Percentiles rank a stretch among this genome's conserved stretches.
phyloP scores from a whole-genome alignment of 1,140 invertebrate genomes.

The Drosophila parvula region DNA sequence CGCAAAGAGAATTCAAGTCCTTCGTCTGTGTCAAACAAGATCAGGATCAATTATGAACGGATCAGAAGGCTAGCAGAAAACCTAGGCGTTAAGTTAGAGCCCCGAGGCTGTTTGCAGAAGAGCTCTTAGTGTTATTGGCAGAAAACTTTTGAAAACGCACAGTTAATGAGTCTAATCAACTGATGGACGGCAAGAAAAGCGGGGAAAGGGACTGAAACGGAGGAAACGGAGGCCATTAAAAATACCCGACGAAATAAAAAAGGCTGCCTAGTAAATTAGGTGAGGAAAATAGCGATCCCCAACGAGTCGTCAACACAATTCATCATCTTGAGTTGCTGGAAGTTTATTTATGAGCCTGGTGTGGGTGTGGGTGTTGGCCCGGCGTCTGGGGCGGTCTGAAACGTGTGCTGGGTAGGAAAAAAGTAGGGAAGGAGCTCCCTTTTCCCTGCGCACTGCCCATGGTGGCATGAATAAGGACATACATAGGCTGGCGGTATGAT shows the following conservation, averaged over 20 bases:
- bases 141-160: constrained; percentile 34
- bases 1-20: constrained; percentile 48
- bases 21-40: constrained; percentile 9
- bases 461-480: not conserved
- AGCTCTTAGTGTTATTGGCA: constrained; percentile 36
- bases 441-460: not conserved
- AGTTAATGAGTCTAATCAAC: constrained; percentile 64
- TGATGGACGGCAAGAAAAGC: constrained; percentile 15
- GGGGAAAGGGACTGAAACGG: constrained; percentile 1
- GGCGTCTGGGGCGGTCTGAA: not conserved
- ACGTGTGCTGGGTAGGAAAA: constrained; percentile 7
- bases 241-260: constrained; percentile 7
- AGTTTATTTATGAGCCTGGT: constrained; percentile 55
- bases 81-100: not conserved
- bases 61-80: not conserved
- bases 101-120: not conserved
- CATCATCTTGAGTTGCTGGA: constrained; percentile 60
- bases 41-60: not conserved
- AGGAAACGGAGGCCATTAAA: constrained; percentile 10
- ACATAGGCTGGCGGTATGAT: not conserved
- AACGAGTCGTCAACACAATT: constrained; percentile 71
- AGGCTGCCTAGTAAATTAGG: constrained; percentile 14
- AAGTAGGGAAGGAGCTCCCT: not conserved
- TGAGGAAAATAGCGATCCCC: constrained; percentile 50
- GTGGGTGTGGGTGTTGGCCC: not conserved